Evolutionary conservation across 2,113 vertebrate genomes (phyloP).

Genomic region (Alouatta palliata): DNA sequence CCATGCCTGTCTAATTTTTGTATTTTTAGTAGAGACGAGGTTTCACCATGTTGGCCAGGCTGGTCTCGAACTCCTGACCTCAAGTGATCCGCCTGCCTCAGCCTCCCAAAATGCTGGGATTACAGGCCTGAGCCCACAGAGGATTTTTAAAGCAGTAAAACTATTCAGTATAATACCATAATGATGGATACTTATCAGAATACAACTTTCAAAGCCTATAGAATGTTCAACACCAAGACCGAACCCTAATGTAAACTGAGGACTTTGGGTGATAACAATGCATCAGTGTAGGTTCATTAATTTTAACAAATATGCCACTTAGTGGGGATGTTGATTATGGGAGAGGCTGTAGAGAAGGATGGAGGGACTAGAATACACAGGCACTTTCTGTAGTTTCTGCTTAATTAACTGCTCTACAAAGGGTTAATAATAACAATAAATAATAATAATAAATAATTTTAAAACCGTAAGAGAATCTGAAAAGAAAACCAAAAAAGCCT

Average conservation of each 20-base stretch:
- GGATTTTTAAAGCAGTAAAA: background rate
- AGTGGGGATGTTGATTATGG: background rate
- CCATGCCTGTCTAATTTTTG: too few species aligned
- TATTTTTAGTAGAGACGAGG: too few species aligned
- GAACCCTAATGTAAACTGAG: background rate
- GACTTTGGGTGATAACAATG: background rate
- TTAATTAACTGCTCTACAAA: background rate
- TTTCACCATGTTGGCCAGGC: too few species aligned
- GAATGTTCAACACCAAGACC: background rate
- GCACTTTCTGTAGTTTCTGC: background rate
- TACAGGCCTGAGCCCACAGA: background rate
- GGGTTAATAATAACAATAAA: background rate
- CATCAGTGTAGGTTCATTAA: background rate
- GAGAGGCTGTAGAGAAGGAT: background rate
- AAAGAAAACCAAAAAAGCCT: background rate
- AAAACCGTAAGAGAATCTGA: background rate
- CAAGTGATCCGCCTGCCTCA: too few species aligned
- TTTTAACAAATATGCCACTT: background rate
- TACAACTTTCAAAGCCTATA: background rate
- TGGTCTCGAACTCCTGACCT: too few species aligned
- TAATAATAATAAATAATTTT: too few species aligned
- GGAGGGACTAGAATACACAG: too few species aligned
- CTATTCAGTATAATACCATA: background rate
- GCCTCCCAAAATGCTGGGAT: too few species aligned
- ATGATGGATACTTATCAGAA: background rate